Evolutionary conservation across 2,888 invertebrate species (phyloP).

Genomic region (Epinotia ramella): DNA sequence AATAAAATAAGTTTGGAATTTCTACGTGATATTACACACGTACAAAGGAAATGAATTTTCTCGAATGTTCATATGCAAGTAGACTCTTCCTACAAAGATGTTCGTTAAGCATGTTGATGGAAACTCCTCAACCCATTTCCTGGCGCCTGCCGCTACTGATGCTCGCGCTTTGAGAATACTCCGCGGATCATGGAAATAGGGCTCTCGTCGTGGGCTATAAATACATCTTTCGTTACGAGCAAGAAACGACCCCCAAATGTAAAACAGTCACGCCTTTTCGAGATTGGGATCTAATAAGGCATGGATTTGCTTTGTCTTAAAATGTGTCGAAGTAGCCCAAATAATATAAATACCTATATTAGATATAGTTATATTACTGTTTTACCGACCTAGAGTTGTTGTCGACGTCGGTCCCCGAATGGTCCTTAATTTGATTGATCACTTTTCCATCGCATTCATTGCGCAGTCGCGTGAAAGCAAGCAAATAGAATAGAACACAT

Average conservation of each 20-base stretch:
- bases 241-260: slow-evolving; percentile 29
- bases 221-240: slow-evolving; percentile 22
- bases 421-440: neutral
- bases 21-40: neutral
- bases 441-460: too few relatives aligned
- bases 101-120: slow-evolving; percentile 18
- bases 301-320: slow-evolving; percentile 5
- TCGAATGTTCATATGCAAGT: neutral
- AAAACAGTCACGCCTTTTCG: slow-evolving; percentile 32
- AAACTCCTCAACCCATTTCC: slow-evolving; percentile 20
- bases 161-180: slow-evolving; percentile 10
- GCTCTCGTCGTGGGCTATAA: slow-evolving; percentile 10
- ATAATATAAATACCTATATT: neutral
- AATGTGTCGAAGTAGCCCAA: neutral
- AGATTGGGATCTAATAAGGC: slow-evolving; percentile 36
- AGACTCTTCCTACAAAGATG: neutral
- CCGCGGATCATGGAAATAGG: slow-evolving; percentile 14
- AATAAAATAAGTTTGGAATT: neutral
- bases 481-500: too few relatives aligned
- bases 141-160: neutral
- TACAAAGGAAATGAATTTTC: neutral
- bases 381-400: neutral
- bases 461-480: too few relatives aligned
- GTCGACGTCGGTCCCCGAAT: too few relatives aligned
- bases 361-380: neutral